Base-by-base conservation (phyloP, 2,888 invertebrate genomes). In the Catonia carolina region DNA sequence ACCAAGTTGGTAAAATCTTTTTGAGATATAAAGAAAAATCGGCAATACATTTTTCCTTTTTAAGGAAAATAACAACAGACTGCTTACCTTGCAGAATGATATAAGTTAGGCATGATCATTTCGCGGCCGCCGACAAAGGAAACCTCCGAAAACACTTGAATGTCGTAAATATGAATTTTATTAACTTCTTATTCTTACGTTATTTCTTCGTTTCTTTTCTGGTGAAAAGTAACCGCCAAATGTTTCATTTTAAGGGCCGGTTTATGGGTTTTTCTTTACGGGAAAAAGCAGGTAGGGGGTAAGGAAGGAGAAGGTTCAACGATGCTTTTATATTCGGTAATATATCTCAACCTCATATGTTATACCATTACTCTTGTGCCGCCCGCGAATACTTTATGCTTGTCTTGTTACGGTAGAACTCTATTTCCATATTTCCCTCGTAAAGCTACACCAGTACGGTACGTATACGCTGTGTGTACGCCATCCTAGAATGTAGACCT, bases 291-390 rank as follows among this genome's bases (percentile, higher is more conserved):
- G 33, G 33, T 7, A 10, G 33, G 33, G 33, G 33, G 33, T 7
- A 10, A 10, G 33, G 37, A n/a, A 37, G 12, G 37, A 15, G 37
- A n/a, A 14, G 45, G 18, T 22, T 27, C 45, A 22, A 45, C 5
- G 22, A 45, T 22, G 45, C 45, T 45, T 45, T 45, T 45, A 45
- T 45, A 45, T 45, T 20, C 45, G 45, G 45, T 45, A 45, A 45
- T 45, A 45, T 45, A 45, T 45, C 45, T 45, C 22, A 45, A 45
- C 45, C 45, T 45, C 45, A 45, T 45, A 45, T 45, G 45, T 45
- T 45, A 45, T 45, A 18, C 45, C 45, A 20, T 45, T 45, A 45
- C 22, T 45, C 45, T 45, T 45, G 27, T 20, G 45, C 45, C n/a
- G n/a, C n/a, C n/a, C n/a, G n/a, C n/a, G 45, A 22, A 27, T 45